These are phyloP conservation scores for Bemisia tabaci DNA, from an alignment of 1,140 invertebrate species.

Conservation along the genomic window DNA sequence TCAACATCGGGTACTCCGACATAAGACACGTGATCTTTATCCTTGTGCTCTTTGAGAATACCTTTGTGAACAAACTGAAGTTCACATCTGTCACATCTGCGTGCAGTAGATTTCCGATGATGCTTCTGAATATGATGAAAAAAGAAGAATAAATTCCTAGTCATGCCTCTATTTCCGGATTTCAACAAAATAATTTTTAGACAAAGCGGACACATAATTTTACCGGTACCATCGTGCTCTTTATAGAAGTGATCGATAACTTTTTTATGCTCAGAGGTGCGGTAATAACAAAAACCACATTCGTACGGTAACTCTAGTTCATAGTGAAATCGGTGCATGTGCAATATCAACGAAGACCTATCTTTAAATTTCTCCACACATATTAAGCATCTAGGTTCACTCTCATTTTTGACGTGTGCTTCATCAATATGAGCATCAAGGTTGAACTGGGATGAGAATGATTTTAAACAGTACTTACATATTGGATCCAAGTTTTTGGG, in stretches of 20 bases:
- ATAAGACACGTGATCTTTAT: conserved; percentile 22
- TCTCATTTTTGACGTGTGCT: neutral
- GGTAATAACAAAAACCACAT: conserved; percentile 55
- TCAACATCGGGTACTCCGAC: conserved; percentile 4
- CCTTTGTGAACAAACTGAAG: conserved; percentile 56
- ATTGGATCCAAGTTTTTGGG: conserved; percentile 12
- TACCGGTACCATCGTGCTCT: conserved; percentile 42
- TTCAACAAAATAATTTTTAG: conserved; percentile 39
- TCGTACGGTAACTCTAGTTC: conserved; percentile 64
- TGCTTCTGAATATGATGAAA: conserved; percentile 18
- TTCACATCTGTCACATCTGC: conserved; percentile 49
- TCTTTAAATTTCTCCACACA: conserved; percentile 25
- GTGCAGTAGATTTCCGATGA: conserved; percentile 38
- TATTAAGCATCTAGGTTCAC: conserved; percentile 23
- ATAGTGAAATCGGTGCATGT: conserved; percentile 59
- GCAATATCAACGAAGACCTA: conserved; percentile 40
- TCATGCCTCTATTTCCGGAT: conserved; percentile 8
- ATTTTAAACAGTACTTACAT: conserved; percentile 26
- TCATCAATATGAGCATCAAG: conserved; percentile 22
- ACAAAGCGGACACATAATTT: conserved; percentile 57
- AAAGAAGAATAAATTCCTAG: conserved; percentile 20
- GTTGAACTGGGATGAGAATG: conserved; percentile 16
- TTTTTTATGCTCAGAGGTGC: conserved; percentile 57
- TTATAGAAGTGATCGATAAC: conserved; percentile 56
- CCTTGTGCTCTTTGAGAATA: conserved; percentile 32